phyloP scores from a whole-genome alignment of 53 echinoderm and acorn worm genomes.

The Holothuria leucospilota region DNA sequence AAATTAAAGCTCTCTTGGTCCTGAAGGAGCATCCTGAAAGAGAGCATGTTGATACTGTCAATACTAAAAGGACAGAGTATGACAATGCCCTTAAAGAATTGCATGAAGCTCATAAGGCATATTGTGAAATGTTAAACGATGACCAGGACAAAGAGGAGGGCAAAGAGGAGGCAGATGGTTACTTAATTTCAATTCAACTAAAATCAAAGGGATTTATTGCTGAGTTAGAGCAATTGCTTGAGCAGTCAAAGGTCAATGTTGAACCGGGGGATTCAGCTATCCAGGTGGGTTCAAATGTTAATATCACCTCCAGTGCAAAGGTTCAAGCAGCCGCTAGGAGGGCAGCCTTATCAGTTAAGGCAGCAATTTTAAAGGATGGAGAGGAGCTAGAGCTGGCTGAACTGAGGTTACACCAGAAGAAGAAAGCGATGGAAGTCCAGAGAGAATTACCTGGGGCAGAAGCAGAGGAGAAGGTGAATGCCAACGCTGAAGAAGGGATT shows the following conservation, averaged over 20 bases:
- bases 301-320: slow-evolving; percentile 7
- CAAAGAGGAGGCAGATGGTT: neutral
- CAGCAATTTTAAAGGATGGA: slow-evolving; percentile 30
- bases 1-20: neutral
- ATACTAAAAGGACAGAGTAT: neutral
- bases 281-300: neutral
- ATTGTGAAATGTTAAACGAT: neutral
- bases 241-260: neutral
- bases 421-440: slow-evolving; percentile 15
- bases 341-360: slow-evolving; percentile 26
- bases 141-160: neutral
- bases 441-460: slow-evolving; percentile 23
- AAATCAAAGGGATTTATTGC: neutral
- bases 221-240: neutral
- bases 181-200: neutral
- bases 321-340: slow-evolving; percentile 23
- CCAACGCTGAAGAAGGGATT: neutral
- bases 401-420: slow-evolving; percentile 44
- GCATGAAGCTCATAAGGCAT: neutral
- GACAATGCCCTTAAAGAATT: neutral
- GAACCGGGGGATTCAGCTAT: neutral
- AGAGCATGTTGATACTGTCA: neutral
- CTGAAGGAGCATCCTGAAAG: neutral
- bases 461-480: neutral
- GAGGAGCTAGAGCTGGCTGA: slow-evolving; percentile 49